Evolutionary conservation across 2,113 vertebrate species (phyloP), one percentile per base, ranked within the genome.

Genomic region (Halcyon malimbica): DNA sequence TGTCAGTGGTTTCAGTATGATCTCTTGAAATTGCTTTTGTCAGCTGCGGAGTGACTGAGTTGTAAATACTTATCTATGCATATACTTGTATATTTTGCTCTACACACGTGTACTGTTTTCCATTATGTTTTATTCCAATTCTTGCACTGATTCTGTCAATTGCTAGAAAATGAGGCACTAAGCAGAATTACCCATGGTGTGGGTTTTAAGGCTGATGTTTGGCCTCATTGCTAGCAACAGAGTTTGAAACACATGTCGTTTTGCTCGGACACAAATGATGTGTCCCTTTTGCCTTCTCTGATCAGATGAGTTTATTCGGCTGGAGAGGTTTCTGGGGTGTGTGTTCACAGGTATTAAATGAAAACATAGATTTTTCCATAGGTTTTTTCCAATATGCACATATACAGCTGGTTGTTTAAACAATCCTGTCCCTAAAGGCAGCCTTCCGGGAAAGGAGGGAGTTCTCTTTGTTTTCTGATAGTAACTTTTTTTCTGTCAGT

Each of bases 21-120:
- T 87, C 42, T 79, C 84, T 37, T 64, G 65, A 69, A 91, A 94
- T 87, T 87, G 93, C 53, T 91, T 78, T 80, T 91, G 81, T 94
- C 78, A 74, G 75, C 83, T 89, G 48, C 35, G 53, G 46, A 73
- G 71, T 80, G 51, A 25, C 44, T 21, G 76, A 83, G 57, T 8
- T 60, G 24, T 83, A 80, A 71, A 82, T 56, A 5, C 26, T 0
- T 59, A 46, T 11, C 25, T 19, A 24, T 41, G 19, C 18, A 24
- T 16, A 8, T 51, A 50, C 21, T 59, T 93, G 73, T 57, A 0
- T 71, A 16, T 57, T 86, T 89, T 6, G 8, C n/a, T 31, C 50
- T 85, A 11, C 6, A 0, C 5, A 0, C 6, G 37, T 6, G 2
- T 10, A 11, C 10, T 31, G 5, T 15, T 70, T 78, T 46, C 54